Conservation (phyloP, 2,888 invertebrate genomes). For the Mantis religiosa region DNA sequence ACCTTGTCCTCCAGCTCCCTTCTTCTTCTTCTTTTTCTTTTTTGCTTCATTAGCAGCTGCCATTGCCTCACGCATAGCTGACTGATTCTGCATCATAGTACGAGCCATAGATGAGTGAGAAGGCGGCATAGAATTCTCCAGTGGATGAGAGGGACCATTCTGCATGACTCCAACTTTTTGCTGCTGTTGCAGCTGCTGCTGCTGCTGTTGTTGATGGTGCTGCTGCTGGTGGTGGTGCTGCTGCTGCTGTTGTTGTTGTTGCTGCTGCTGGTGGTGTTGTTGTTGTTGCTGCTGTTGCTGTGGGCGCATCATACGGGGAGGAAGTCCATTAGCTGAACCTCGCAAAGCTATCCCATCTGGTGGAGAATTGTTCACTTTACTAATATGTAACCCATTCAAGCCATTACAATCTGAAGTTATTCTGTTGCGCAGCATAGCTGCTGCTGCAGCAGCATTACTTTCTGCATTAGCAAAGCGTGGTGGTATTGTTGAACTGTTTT, state of each 20-base stretch:
- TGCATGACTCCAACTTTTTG: background rate
- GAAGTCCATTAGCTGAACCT: background rate
- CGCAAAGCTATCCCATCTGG: background rate
- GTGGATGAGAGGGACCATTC: background rate
- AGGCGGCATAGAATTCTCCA: background rate
- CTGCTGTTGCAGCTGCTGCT: background rate
- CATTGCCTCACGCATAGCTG: conserved; percentile 23
- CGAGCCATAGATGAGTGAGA: background rate
- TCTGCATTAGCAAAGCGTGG: conserved; percentile 24
- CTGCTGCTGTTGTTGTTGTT: background rate
- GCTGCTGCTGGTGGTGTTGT: background rate
- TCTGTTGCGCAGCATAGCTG: conserved; percentile 14
- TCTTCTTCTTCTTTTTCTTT: conserved; percentile 36
- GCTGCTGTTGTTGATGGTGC: background rate
- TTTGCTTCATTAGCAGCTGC: conserved; percentile 33
- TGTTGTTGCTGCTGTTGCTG: background rate
- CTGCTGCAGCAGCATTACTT: conserved; percentile 20
- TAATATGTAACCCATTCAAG: conserved; percentile 43
- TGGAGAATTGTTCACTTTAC: conserved; percentile 39
- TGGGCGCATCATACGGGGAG: conserved; percentile 9
- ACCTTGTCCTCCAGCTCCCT: conserved; percentile 29
- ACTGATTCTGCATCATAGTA: background rate
- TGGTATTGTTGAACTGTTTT: conserved; percentile 22
- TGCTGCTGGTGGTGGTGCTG: no score
- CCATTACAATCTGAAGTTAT: conserved; percentile 36